Conservation (phyloP, 2,888 invertebrate species). For the Lumbricus terrestris region DNA sequence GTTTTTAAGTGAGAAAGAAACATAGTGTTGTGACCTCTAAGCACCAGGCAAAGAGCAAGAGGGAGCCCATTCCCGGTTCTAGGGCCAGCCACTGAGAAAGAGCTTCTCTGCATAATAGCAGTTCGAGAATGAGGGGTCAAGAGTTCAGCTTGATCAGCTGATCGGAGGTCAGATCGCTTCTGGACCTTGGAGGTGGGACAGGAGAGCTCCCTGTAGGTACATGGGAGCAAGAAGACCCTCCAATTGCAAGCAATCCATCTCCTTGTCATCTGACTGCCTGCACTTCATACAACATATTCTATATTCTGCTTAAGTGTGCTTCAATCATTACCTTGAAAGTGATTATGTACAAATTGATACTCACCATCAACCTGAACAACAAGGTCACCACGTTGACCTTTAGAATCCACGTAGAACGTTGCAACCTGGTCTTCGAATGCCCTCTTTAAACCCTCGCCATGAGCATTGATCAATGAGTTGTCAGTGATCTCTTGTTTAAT, state of each 20-base stretch:
- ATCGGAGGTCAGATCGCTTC: no score
- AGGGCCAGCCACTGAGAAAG: no score
- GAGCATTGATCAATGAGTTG: slow-evolving; percentile 66
- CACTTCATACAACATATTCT: not conserved
- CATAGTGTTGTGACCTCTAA: no score
- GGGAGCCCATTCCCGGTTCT: no score
- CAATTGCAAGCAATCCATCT: not conserved
- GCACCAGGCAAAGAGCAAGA: no score
- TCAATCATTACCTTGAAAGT: not conserved
- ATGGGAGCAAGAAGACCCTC: no score
- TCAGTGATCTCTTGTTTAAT: slow-evolving; percentile 59
- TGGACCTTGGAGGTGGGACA: no score
- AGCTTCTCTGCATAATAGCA: no score
- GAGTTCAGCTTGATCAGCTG: no score
- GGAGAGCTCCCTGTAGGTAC: no score
- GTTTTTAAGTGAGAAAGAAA: no score
- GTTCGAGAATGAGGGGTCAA: no score
- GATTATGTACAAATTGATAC: not conserved
- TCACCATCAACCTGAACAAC: slow-evolving; percentile 62
- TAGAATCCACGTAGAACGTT: slow-evolving; percentile 64
- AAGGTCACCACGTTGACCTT: slow-evolving; percentile 62
- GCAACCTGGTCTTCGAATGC: slow-evolving; percentile 62
- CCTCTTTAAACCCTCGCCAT: slow-evolving; percentile 65
- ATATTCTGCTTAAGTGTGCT: not conserved
- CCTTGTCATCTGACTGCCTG: not conserved